These are phyloP conservation scores for Fissipunctia ypsillon DNA, from an alignment of 2,888 invertebrate genomes.

Conservation along the genomic window DNA sequence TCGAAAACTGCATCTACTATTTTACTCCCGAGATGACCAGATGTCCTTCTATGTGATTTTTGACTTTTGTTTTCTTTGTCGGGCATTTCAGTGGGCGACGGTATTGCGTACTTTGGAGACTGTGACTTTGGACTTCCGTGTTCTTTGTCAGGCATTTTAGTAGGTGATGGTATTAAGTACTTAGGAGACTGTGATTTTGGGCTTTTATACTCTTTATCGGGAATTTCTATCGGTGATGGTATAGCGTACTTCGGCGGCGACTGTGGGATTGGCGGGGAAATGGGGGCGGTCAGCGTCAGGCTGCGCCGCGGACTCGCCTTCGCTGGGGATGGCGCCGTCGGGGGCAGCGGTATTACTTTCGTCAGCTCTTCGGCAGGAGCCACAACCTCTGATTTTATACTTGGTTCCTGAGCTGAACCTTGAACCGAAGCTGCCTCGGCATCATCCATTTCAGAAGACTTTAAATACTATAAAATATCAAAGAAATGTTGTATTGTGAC, in stretches of 20 bases:
- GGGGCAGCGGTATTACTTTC: slow-evolving; percentile 3
- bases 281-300: slow-evolving; percentile 18
- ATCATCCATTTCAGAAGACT: slow-evolving; percentile 60
- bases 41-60: slow-evolving; percentile 54
- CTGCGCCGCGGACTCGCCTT: slow-evolving; percentile 35
- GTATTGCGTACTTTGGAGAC: slow-evolving; percentile 17
- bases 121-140: slow-evolving; percentile 39
- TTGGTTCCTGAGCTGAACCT: slow-evolving; percentile 49
- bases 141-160: slow-evolving; percentile 23
- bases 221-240: slow-evolving; percentile 11
- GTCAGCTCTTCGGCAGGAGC: slow-evolving; percentile 14
- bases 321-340: background rate
- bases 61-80: slow-evolving; percentile 39
- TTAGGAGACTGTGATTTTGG: slow-evolving; percentile 19
- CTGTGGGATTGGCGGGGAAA: slow-evolving; percentile 3
- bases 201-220: slow-evolving; percentile 14
- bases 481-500: slow-evolving; percentile 55
- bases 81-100: background rate
- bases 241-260: slow-evolving; percentile 19
- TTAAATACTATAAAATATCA: slow-evolving; percentile 40
- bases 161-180: slow-evolving; percentile 6
- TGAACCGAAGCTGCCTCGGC: slow-evolving; percentile 45
- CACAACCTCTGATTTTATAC: slow-evolving; percentile 41
- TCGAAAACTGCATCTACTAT: slow-evolving; percentile 66
- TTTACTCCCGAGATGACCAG: slow-evolving; percentile 60